Evolutionary conservation across 2,113 vertebrate genomes (phyloP).

Genomic region (Puffinus mauretanicus): DNA sequence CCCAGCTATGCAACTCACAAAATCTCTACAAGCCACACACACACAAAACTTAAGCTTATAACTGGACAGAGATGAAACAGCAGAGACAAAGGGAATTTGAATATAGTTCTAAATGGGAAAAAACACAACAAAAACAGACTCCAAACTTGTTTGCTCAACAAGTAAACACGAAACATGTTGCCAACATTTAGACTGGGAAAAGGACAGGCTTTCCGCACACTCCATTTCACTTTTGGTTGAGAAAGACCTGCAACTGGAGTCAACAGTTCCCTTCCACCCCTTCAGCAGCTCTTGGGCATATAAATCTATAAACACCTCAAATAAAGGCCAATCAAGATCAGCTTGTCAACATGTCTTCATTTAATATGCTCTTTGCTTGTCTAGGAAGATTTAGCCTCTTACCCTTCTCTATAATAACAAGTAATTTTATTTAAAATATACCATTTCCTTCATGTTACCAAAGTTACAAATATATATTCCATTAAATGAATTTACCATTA

Average conservation of each 20-base stretch:
- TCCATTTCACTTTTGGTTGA: background rate
- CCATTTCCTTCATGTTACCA: background rate
- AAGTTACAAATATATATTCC: background rate
- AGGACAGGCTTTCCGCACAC: background rate
- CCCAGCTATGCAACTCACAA: background rate
- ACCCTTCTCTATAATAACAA: background rate
- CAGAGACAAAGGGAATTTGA: background rate
- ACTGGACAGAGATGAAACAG: background rate
- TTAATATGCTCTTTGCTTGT: background rate
- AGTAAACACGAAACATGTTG: background rate
- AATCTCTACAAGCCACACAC: background rate
- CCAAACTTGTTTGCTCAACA: background rate
- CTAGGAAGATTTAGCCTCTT: background rate
- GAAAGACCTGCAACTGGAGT: background rate
- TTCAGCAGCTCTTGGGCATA: background rate
- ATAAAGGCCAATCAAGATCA: background rate
- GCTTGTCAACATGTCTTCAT: background rate
- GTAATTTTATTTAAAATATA: background rate
- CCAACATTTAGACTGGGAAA: background rate
- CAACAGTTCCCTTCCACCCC: background rate
- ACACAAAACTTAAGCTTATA: background rate
- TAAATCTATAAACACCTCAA: background rate
- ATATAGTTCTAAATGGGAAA: background rate
- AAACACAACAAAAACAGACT: background rate
- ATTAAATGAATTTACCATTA: background rate